A percentile compares a stretch with the other conserved stretches of the same genome.
phyloP scores from a whole-genome alignment of 37 sponge, comb jelly and placozoan species.

The Chondrilla cf. caribensis region DNA sequence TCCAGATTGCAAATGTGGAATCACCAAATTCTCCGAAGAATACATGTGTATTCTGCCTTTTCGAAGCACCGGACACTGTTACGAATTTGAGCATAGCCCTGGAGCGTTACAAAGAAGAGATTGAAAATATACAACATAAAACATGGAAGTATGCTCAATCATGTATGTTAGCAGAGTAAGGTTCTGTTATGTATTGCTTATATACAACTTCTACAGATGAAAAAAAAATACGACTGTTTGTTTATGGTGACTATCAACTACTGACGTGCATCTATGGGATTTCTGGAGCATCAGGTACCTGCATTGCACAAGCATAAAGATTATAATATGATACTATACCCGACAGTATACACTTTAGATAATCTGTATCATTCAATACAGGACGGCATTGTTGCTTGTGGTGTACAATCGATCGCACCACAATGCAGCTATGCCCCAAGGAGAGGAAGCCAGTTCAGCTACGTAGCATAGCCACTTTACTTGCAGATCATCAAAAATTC shows the following conservation, averaged over 20 bases:
- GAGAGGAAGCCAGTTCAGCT: neutral
- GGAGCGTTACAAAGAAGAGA: conserved; percentile 26
- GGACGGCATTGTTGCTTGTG: conserved; percentile 47
- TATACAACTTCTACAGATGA: neutral
- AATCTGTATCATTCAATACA: neutral
- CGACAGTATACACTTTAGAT: neutral
- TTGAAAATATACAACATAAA: conserved; percentile 21
- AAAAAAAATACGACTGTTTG: conserved; percentile 22
- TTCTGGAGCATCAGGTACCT: conserved; percentile 40
- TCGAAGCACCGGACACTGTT: conserved; percentile 30
- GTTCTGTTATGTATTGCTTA: neutral
- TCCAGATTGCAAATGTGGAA: conserved; percentile 31
- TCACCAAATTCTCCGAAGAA: conserved; percentile 34
- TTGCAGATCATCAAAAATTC: neutral
- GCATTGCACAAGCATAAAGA: neutral
- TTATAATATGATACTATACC: neutral
- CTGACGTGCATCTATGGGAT: conserved; percentile 41
- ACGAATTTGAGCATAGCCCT: conserved; percentile 39
- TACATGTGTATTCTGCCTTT: conserved; percentile 14
- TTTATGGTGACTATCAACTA: conserved; percentile 57
- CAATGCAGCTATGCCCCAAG: conserved; percentile 14
- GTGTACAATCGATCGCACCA: conserved; percentile 26
- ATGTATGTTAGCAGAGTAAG: neutral
- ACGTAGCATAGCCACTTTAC: neutral
- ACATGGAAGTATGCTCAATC: conserved; percentile 21